Percentiles rank a stretch among this genome's conserved stretches.
phyloP scores from a whole-genome alignment of 2,888 invertebrate species.

The Liopterus haemorrhoidalis region DNA sequence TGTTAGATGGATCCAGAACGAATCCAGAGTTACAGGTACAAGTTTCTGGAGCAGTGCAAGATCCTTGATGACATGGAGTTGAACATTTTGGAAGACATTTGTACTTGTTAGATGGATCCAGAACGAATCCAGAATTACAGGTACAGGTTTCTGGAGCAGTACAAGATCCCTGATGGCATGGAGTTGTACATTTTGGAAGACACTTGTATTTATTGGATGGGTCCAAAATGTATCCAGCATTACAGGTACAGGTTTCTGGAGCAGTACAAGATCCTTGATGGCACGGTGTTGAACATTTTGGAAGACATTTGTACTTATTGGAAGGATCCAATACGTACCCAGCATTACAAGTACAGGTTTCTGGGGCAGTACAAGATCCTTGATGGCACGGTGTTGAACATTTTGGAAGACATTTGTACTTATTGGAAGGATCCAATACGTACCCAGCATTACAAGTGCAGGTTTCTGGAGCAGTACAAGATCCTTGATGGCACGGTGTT shows the following conservation, averaged over 20 bases:
- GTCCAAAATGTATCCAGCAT: slow-evolving; percentile 23
- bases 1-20: slow-evolving; percentile 21
- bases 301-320: slow-evolving; percentile 29
- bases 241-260: slow-evolving; percentile 33
- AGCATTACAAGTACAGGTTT: slow-evolving; percentile 34
- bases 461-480: slow-evolving; percentile 58
- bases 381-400: slow-evolving; percentile 60
- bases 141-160: slow-evolving; percentile 29
- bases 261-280: slow-evolving; percentile 16
- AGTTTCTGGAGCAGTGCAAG: slow-evolving; percentile 47
- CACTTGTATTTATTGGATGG: slow-evolving; percentile 29
- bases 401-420: slow-evolving; percentile 41
- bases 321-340: slow-evolving; percentile 27
- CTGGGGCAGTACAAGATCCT: slow-evolving; percentile 31
- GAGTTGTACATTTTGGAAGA: slow-evolving; percentile 28
- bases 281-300: slow-evolving; percentile 17
- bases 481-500: slow-evolving; percentile 59
- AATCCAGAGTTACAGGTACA: slow-evolving; percentile 48
- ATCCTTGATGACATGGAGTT: slow-evolving; percentile 40
- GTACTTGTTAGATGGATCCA: slow-evolving; percentile 20
- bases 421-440: neutral
- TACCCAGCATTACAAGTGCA: slow-evolving; percentile 61
- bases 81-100: slow-evolving; percentile 27
- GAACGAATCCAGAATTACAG: slow-evolving; percentile 23
- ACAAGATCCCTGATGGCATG: slow-evolving; percentile 44